phyloP scores from a whole-genome alignment of 2,888 invertebrate species.

The Portevinia maculata region DNA sequence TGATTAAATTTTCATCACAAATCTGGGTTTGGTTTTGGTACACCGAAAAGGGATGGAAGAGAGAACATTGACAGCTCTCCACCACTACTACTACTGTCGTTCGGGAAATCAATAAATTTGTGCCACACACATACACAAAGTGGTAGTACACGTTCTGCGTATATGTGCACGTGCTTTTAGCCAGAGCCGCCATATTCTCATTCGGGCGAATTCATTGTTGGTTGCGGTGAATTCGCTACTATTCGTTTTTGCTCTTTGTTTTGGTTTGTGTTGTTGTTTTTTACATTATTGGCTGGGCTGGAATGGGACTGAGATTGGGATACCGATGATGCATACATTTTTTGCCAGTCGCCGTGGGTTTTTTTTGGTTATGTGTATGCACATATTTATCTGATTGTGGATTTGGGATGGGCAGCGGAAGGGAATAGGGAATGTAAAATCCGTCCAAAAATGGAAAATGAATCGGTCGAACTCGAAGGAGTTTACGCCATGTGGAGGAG shows the following conservation, averaged over 20 bases:
- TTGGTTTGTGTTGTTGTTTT: conserved; percentile 57
- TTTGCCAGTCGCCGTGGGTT: conserved; percentile 7
- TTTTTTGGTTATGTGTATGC: conserved; percentile 19
- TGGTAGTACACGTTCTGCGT: conserved; percentile 39
- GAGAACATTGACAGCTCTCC: conserved; percentile 65
- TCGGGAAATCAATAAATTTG: conserved; percentile 73
- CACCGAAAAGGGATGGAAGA: conserved; percentile 27
- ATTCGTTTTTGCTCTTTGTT: conserved; percentile 59
- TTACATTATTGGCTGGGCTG: conserved; percentile 44
- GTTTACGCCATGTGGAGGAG: conserved; percentile 54
- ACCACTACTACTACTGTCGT: conserved; percentile 26
- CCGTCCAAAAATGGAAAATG: conserved; percentile 62
- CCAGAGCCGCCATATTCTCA: conserved; percentile 54
- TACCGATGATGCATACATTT: conserved; percentile 63
- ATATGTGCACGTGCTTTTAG: conserved; percentile 62
- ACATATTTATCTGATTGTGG: conserved; percentile 13
- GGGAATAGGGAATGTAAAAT: conserved; percentile 43
- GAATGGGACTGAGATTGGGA: conserved; percentile 28
- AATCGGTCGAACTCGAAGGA: conserved; percentile 30
- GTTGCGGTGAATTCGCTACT: conserved; percentile 52
- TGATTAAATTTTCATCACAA: conserved; percentile 28
- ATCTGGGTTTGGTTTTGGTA: conserved; percentile 64
- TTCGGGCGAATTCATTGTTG: conserved; percentile 42
- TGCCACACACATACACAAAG: conserved; percentile 50
- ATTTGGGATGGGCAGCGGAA: neutral